Percentiles rank a stretch among this genome's conserved stretches.
phyloP scores from a whole-genome alignment of 37 sponge, comb jelly and placozoan species.

The Spongilla lacustris region DNA sequence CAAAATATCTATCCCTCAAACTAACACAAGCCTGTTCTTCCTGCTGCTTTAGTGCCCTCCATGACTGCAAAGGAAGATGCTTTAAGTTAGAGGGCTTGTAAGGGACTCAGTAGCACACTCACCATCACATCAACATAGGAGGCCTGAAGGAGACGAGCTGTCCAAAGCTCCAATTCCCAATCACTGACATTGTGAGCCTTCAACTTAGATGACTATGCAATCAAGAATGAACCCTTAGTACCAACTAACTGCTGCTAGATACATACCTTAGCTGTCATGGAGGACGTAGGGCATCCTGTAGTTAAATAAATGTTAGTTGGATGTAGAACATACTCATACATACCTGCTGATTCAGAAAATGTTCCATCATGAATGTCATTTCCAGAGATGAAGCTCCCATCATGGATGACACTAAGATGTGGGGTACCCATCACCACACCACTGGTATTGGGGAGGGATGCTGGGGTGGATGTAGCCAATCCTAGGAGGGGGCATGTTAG shows the following conservation, averaged over 20 bases:
- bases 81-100: neutral
- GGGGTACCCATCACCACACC: no score
- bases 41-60: conserved; percentile 24
- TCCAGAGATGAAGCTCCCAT: conserved; percentile 12
- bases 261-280: no score
- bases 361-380: neutral
- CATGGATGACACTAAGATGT: neutral
- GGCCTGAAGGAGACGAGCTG: conserved; percentile 19
- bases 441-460: neutral
- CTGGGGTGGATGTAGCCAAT: neutral
- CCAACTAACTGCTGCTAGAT: no score
- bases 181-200: neutral
- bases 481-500: conserved; percentile 15
- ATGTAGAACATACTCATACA: neutral
- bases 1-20: neutral
- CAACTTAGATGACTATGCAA: no score
- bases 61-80: conserved; percentile 11
- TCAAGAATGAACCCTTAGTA: no score
- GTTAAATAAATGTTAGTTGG: neutral
- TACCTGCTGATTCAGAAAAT: neutral
- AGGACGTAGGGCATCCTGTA: no score
- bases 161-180: conserved; percentile 25
- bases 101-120: neutral
- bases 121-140: conserved; percentile 41
- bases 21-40: conserved; percentile 36